Evolutionary conservation across 2,888 invertebrate species (phyloP), one percentile per base, ranked within the genome.

Genomic region (Drosophila emarginata): DNA sequence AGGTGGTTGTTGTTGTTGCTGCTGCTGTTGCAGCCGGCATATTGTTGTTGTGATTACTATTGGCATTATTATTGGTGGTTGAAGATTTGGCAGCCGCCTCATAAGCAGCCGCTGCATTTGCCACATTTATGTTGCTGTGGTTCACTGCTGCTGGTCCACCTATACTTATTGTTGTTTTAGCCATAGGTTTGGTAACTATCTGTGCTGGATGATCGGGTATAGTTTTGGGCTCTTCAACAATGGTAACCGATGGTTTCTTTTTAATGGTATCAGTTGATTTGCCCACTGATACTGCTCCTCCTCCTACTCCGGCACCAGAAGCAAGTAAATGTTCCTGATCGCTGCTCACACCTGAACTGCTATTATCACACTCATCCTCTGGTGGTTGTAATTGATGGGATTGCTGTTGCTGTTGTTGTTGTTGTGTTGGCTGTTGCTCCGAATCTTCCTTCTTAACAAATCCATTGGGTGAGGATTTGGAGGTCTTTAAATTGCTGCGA

Each of bases 391-490:
- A 39, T 28, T 59, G 61, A 60, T 70, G 39, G 61, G 74, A 56
- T 59, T 69, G 59, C 28, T 28, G 59, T 53, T 28, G 57, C 50
- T 67, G 65, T 32, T 28, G 21, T n/a, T 67, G 65, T 32, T 28
- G 21, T n/a, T 58, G 74, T 32, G 32, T 32, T 32, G 32, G 1
- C 18, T 67, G 76, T 32, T 74, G 58, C 45, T 67, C 61, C 37
- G 73, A 89, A 74, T 77, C 93, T 86, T 93, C 93, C 74, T 92
- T 93, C 69, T 93, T 89, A 58, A 94, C 91, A 79, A 97, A 94
- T 89, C 96, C 96, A 92, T 96, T 96, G 39, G 97, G 97, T 91
- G 96, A 97, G 11, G 97, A 97, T 90, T 96, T 96, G 6, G 97
- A 97, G 64, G 96, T 96, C 91, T 96, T 97, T 67, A 97, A 93